Evolutionary conservation across 1,140 invertebrate genomes (phyloP), one percentile per base, ranked within the genome.

Genomic region (Bradysia coprophila): DNA sequence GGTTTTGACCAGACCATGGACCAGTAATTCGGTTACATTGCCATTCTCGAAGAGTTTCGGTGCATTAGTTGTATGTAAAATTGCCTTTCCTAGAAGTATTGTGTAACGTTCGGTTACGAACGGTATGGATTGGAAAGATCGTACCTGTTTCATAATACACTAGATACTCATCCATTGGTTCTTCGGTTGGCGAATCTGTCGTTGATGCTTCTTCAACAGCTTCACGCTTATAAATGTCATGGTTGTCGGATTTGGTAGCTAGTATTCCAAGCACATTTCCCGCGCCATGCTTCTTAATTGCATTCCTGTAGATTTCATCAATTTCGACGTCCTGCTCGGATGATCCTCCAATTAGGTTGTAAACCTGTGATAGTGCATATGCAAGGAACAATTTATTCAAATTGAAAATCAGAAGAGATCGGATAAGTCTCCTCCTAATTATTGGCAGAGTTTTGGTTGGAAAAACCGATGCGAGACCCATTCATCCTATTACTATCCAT

Each of bases 251-350:
- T 19, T 53, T 57, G 33, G 49, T 59, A 49, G 67, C 69, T 46
- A 72, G 46, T 20, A 72, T 67, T 2, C 68, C 70, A 10, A 72
- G 48, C 2, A 72, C 68, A 23, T 62, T 52, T 1, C 68, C 69
- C 5, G 55, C 49, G 1, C 70, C 70, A 45, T 71, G 70, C 15
- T 67, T 65, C 32, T 65, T 64, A 45, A 69, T 49, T 0, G 70
- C 61, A 18, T 70, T 56, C 2, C 65, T 64, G 47, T 65, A 72
- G 13, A 63, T 64, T 40, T 66, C 59, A 18, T 69, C 61, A 50
- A 72, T 63, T 54, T 70, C 64, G 0, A 61, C 61, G 38, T 72
- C 70, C 21, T 69, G 61, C 47, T 71, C 66, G 6, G 67, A 68
- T 50, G 59, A 63, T 13, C 62, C 63, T 1, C 69, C 68, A 47